Conservation (phyloP, 2,888 invertebrate species). For the Cataglyphis rosenhaueri region DNA sequence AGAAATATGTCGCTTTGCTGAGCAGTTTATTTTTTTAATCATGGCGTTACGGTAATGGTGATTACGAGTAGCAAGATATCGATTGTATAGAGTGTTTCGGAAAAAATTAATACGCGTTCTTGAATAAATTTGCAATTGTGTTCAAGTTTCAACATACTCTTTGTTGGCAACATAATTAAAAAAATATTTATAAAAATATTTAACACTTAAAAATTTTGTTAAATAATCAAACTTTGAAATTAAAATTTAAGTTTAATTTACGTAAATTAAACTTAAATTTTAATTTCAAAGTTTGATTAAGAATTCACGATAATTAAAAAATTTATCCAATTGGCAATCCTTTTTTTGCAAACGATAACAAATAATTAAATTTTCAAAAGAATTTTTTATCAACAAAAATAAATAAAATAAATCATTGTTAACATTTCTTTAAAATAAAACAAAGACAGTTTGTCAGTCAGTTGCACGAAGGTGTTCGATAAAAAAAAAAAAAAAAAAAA, state of each 20-base stretch:
- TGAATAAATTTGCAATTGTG: background rate
- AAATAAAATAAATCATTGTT: background rate
- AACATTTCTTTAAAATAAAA: constrained; percentile 14
- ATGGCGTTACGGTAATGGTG: constrained; percentile 16
- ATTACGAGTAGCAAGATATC: constrained; percentile 30
- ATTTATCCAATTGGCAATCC: background rate
- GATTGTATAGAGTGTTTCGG: constrained; percentile 17
- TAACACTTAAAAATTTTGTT: background rate
- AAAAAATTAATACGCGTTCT: background rate
- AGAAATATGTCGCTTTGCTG: constrained; percentile 26
- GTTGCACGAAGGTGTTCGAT: constrained; percentile 16
- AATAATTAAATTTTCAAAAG: constrained; percentile 3
- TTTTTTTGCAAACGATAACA: background rate
- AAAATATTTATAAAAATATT: background rate
- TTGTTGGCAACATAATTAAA: background rate
- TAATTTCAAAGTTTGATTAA: too few relatives aligned
- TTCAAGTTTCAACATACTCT: background rate
- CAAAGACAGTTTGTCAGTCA: background rate
- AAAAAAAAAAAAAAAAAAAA: constrained; percentile 50
- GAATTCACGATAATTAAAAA: background rate
- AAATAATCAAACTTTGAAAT: background rate
- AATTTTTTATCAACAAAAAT: background rate
- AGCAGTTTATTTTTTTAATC: constrained; percentile 42
- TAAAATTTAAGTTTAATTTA: background rate
- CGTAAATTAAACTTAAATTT: too few relatives aligned